Percentiles rank a stretch among this genome's conserved stretches.
These are phyloP conservation scores for Branchellion lobata DNA, from an alignment of 2,888 invertebrate species.

Conservation along the genomic window DNA sequence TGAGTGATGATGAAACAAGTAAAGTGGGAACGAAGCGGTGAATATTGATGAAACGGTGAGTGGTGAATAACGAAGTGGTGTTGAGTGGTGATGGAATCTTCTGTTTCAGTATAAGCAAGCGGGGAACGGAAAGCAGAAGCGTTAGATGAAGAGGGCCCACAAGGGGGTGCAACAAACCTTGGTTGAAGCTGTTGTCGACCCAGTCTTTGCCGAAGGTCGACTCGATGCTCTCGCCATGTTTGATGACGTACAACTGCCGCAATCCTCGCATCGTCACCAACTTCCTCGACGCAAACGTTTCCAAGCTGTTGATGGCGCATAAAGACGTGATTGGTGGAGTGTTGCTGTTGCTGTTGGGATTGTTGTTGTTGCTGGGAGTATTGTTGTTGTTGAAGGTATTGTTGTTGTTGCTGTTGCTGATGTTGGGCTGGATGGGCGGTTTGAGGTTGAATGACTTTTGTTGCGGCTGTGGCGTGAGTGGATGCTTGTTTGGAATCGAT, in stretches of 20 bases:
- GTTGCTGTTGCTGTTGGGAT: background rate
- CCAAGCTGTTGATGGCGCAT: conserved; percentile 4
- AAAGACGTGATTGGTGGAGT: background rate
- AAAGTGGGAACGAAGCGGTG: too few relatives aligned
- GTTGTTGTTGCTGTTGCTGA: background rate
- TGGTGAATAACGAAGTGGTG: too few relatives aligned
- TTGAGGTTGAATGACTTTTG: background rate
- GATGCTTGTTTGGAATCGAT: too few relatives aligned
- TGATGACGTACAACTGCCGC: conserved; percentile 70
- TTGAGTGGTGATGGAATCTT: too few relatives aligned
- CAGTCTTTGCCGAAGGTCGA: conserved; percentile 81
- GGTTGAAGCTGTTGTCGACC: conserved; percentile 83
- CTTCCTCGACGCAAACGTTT: conserved; percentile 25
- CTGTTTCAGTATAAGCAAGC: too few relatives aligned
- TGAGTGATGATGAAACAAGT: too few relatives aligned
- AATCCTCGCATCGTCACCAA: conserved; percentile 49
- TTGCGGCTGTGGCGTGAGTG: background rate
- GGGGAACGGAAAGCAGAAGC: too few relatives aligned
- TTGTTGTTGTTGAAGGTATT: conserved; percentile 20
- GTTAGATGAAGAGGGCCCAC: too few relatives aligned
- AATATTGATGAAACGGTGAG: too few relatives aligned
- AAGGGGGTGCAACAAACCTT: too few relatives aligned
- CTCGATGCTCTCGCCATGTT: conserved; percentile 92
- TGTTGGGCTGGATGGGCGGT: background rate
- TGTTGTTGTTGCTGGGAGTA: background rate